These are phyloP conservation scores for Molanna angustata DNA, from an alignment of 2,888 invertebrate species.

Conservation along the genomic window DNA sequence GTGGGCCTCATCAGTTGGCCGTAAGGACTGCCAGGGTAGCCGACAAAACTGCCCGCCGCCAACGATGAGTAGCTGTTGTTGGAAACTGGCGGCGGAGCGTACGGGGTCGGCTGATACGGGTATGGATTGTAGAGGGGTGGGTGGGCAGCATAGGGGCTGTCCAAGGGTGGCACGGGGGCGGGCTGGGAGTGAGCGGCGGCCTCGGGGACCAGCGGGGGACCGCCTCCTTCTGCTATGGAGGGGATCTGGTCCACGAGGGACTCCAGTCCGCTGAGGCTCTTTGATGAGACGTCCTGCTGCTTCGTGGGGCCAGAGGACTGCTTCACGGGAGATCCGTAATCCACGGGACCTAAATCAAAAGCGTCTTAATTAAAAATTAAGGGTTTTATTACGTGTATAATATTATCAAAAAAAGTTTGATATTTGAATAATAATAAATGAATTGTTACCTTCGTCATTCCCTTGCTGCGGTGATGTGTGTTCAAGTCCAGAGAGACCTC, in stretches of 20 bases:
- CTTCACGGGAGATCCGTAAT: constrained; percentile 49
- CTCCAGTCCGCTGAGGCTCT: constrained; percentile 82
- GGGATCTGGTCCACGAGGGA: constrained; percentile 91
- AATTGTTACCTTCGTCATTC: no score
- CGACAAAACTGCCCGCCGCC: constrained; percentile 42
- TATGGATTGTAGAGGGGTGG: constrained; percentile 45
- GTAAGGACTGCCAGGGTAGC: constrained; percentile 49
- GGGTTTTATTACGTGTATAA: not conserved
- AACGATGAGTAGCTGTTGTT: constrained; percentile 31
- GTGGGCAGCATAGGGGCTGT: constrained; percentile 36
- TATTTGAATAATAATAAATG: no score
- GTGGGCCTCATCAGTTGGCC: constrained; percentile 52
- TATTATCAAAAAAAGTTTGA: not conserved
- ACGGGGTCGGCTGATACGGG: constrained; percentile 41
- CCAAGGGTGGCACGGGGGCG: constrained; percentile 38
- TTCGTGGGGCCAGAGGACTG: constrained; percentile 42
- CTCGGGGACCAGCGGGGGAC: constrained; percentile 33
- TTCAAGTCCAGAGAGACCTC: constrained; percentile 31
- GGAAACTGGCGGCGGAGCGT: constrained; percentile 42
- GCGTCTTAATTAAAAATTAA: not conserved
- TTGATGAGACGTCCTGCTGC: constrained; percentile 75
- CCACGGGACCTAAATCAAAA: constrained; percentile 35
- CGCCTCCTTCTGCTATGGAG: constrained; percentile 73
- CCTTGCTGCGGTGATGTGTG: constrained; percentile 38
- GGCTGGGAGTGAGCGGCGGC: constrained; percentile 36